These are phyloP conservation scores for Cryptomyrus ogoouensis DNA, from an alignment of 2,113 vertebrate species.

Conservation along the genomic window DNA sequence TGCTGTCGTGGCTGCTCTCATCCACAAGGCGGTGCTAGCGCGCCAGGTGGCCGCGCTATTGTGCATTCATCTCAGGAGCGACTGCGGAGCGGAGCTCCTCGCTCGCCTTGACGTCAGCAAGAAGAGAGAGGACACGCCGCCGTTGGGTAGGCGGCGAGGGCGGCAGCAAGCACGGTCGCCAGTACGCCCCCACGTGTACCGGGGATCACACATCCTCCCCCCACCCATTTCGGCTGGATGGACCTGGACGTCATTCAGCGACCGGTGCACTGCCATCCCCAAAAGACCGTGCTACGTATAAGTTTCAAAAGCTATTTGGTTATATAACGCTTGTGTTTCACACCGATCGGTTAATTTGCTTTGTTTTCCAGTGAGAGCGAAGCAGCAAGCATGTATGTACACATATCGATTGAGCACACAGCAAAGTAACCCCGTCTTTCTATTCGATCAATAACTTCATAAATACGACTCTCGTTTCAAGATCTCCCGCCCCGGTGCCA, in stretches of 20 bases:
- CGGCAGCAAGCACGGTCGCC: not conserved
- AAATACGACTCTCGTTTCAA: not conserved
- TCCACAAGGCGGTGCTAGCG: conserved; percentile 60
- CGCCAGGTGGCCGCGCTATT: conserved; percentile 60
- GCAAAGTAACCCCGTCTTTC: conserved; percentile 2
- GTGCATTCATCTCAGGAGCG: conserved; percentile 72
- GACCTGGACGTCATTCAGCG: not conserved
- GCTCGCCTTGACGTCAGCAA: conserved; percentile 58
- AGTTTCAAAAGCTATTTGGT: not conserved
- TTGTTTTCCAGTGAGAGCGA: not conserved
- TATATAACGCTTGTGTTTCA: not conserved
- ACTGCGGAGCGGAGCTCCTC: conserved; percentile 60
- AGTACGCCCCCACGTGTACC: not conserved
- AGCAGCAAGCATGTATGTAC: not conserved
- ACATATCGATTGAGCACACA: conserved; percentile 21
- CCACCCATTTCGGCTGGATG: not conserved
- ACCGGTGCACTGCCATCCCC: not conserved
- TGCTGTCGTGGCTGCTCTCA: not conserved
- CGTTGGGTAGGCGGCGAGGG: conserved; percentile 29
- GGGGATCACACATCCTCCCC: not conserved
- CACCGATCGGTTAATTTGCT: not conserved
- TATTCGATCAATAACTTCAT: conserved; percentile 22
- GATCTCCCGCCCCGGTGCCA: not conserved
- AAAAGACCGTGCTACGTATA: not conserved
- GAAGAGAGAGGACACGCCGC: conserved; percentile 42